Percentiles rank a stretch among this genome's conserved stretches.
Conservation (phyloP, 2,113 vertebrate species). For the Nycticebus coucang region DNA sequence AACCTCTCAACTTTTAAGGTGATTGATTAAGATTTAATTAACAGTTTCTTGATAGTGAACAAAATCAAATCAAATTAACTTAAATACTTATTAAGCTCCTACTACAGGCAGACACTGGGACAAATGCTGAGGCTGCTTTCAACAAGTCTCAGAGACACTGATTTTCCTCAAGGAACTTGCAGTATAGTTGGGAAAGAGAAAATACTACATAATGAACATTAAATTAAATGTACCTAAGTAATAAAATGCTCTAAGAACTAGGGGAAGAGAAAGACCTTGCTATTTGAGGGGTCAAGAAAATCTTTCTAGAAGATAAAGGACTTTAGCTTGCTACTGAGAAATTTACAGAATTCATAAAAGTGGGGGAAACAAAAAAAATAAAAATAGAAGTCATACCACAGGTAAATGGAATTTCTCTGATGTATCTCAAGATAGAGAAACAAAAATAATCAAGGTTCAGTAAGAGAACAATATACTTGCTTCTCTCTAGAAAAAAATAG, state of each 20-base stretch:
- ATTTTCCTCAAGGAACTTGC: not conserved
- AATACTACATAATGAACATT: not conserved
- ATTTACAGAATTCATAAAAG: not conserved
- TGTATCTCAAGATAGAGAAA: not conserved
- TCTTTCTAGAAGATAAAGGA: not conserved
- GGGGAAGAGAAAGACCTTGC: not conserved
- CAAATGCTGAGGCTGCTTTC: not conserved
- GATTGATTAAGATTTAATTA: not conserved
- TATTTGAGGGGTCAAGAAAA: not conserved
- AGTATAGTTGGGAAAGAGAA: not conserved
- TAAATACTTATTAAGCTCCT: not conserved
- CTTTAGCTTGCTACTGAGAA: not conserved
- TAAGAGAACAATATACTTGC: not conserved
- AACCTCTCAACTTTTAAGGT: not conserved
- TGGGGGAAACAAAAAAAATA: not conserved
- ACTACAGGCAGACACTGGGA: not conserved
- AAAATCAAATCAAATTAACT: not conserved
- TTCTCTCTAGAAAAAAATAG: not conserved
- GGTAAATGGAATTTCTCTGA: not conserved
- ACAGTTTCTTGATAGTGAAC: not conserved
- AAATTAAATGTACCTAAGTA: not conserved
- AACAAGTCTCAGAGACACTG: not conserved
- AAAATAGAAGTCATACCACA: not conserved
- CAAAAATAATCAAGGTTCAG: not conserved
- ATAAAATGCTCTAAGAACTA: not conserved